These are phyloP conservation scores for Oncorhynchus tshawytscha DNA, from an alignment of 2,113 vertebrate genomes.

Conservation along the genomic window DNA sequence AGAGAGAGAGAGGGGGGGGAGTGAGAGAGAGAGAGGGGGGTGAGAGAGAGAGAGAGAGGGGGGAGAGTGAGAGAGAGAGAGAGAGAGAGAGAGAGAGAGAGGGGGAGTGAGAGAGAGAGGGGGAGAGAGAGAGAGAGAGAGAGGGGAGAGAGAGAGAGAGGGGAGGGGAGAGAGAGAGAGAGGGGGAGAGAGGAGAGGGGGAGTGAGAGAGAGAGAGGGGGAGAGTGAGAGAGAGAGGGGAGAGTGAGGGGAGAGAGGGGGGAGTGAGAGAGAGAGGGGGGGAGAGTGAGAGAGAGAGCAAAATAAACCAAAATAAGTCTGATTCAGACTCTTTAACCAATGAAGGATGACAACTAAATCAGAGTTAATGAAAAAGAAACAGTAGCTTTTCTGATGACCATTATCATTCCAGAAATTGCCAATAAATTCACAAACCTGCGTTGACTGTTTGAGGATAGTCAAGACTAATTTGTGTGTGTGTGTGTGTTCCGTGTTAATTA, in stretches of 20 bases:
- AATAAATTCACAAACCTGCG: constrained; percentile 33
- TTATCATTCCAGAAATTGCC: constrained; percentile 34
- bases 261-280: neutral
- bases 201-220: too few species aligned
- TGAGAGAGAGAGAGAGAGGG: too few species aligned
- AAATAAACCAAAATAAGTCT: constrained; percentile 14
- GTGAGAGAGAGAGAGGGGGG: too few species aligned
- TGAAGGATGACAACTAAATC: constrained; percentile 35
- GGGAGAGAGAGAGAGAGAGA: too few species aligned
- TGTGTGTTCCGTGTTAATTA: constrained; percentile 28
- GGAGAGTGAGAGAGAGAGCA: neutral
- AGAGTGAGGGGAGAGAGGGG: neutral
- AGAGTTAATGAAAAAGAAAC: neutral
- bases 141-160: too few species aligned
- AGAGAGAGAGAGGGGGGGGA: too few species aligned
- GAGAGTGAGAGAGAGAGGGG: neutral
- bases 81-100: too few species aligned
- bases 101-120: too few species aligned
- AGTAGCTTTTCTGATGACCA: neutral
- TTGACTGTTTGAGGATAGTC: neutral
- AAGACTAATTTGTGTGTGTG: neutral
- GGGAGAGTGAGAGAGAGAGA: too few species aligned
- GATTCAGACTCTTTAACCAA: constrained; percentile 32
- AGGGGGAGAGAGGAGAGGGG: too few species aligned
- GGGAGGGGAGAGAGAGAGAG: too few species aligned